Evolutionary conservation across 2,888 invertebrate genomes (phyloP).

Genomic region (Elegia similella): DNA sequence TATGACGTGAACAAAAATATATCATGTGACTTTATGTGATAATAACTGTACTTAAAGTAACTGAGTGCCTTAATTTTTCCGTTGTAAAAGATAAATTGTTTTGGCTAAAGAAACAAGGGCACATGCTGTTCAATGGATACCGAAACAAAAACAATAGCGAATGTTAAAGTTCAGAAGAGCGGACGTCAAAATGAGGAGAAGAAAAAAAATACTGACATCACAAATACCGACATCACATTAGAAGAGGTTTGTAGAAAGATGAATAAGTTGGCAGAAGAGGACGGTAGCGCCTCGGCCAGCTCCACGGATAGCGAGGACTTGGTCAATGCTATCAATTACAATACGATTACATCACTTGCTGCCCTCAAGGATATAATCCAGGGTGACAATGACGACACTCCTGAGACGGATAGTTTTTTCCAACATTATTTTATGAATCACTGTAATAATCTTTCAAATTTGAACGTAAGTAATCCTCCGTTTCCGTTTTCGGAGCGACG

Average conservation of each 20-base stretch:
- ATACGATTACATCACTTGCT: conserved; percentile 85
- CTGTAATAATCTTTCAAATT: conserved; percentile 85
- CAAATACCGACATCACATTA: conserved; percentile 35
- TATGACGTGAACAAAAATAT: conserved; percentile 37
- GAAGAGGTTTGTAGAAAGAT: conserved; percentile 46
- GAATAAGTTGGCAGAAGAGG: conserved; percentile 41
- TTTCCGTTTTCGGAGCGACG: conserved; percentile 82
- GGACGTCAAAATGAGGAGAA: conserved; percentile 67
- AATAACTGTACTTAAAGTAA: conserved; percentile 40
- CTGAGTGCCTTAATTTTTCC: conserved; percentile 43
- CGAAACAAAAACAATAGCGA: conserved; percentile 46
- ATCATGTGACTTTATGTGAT: conserved; percentile 68
- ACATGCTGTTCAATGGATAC: conserved; percentile 74
- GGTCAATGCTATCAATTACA: conserved; percentile 85
- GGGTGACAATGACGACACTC: conserved; percentile 79
- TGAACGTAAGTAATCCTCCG: conserved; percentile 67
- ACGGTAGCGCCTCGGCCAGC: conserved; percentile 55
- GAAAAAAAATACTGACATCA: conserved; percentile 52
- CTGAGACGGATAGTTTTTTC: conserved; percentile 83
- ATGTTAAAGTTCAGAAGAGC: conserved; percentile 52
- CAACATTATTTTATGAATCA: conserved; percentile 88
- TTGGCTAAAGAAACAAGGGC: conserved; percentile 36
- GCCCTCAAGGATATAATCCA: conserved; percentile 86
- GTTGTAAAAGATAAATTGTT: conserved; percentile 41
- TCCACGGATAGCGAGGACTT: conserved; percentile 85